Evolutionary conservation across 1,140 invertebrate genomes (phyloP), one percentile per base, ranked within the genome.

Genomic region (Lepidotrigona ventralis): DNA sequence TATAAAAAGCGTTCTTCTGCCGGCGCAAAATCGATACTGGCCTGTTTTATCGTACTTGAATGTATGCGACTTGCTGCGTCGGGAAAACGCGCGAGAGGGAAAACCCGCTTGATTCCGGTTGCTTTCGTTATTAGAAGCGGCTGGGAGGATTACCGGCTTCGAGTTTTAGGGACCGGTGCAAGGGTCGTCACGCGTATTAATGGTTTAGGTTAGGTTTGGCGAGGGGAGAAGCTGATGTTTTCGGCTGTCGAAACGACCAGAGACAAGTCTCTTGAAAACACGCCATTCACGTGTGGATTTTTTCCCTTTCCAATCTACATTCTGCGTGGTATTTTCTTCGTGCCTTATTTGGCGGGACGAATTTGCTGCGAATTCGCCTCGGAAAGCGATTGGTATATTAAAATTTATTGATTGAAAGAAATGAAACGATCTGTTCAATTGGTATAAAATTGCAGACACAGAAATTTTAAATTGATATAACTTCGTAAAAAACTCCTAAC

Each of bases 51-150:
- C 39, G 51, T 76, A 76, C 53, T 66, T 66, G 72, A 81, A 68
- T 53, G 33, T 33, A 33, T 0, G 12, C 66, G 79, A 66, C 58
- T 72, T 63, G 69, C 54, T n/a, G 19, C 29, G 79, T 23, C 29
- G 51, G 60, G 75, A 81, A 81, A 75, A 33, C 33, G 33, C n/a
- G 26, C 72, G 14, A 58, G 63, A 72, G 33, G n/a, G n/a, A n/a
- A 76, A 81, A 76, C 33, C 53, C 63, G 29, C n/a, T 68, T 68
- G 72, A 76, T 81, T 81, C 63, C 33, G n/a, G 58, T 81, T 75
- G 56, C 75, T 75, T 81, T 75, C 64, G 23, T 64, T 76, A 58
- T 66, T 68, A 23, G 72, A 81, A 81, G 63, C n/a, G 15, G 12
- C 33, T 0, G 39, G 39, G 39, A 8, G 39, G 6, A 46, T 46